phyloP scores from a whole-genome alignment of 1,140 invertebrate species.

The Adoxophyes honmai region DNA sequence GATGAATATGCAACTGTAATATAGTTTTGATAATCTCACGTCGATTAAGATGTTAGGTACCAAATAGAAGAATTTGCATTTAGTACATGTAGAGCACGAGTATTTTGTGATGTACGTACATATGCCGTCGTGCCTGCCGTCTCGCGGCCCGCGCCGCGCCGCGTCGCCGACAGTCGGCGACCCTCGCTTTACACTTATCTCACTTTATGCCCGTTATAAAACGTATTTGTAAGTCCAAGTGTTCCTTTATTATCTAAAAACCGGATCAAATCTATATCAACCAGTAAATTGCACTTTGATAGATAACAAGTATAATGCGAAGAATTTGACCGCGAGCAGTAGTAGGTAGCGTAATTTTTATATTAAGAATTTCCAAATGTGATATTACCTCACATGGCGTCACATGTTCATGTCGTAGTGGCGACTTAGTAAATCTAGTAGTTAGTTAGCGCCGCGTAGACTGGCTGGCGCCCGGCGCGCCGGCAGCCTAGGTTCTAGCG shows the following conservation, averaged over 20 bases:
- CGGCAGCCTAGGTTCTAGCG: constrained; percentile 6
- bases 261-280: constrained; percentile 2
- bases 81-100: constrained; percentile 52
- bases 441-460: not conserved
- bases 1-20: constrained; percentile 19
- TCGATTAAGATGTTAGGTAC: constrained; percentile 54
- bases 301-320: not conserved
- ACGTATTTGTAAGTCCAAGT: not conserved
- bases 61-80: constrained; percentile 62
- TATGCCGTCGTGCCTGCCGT: constrained; percentile 66
- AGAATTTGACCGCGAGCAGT: constrained; percentile 32
- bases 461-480: not conserved
- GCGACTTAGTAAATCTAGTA: constrained; percentile 15
- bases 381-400: constrained; percentile 45
- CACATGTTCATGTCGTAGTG: constrained; percentile 21
- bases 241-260: not conserved
- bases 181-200: not conserved
- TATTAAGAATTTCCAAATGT: constrained; percentile 35
- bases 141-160: no score
- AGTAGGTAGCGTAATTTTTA: constrained; percentile 50
- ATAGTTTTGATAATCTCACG: constrained; percentile 47
- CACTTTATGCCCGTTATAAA: not conserved
- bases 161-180: no score
- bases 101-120: constrained; percentile 31
- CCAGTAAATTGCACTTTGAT: not conserved